These are phyloP conservation scores for Callinectes sapidus DNA, from an alignment of 2,888 invertebrate species.

Conservation along the genomic window DNA sequence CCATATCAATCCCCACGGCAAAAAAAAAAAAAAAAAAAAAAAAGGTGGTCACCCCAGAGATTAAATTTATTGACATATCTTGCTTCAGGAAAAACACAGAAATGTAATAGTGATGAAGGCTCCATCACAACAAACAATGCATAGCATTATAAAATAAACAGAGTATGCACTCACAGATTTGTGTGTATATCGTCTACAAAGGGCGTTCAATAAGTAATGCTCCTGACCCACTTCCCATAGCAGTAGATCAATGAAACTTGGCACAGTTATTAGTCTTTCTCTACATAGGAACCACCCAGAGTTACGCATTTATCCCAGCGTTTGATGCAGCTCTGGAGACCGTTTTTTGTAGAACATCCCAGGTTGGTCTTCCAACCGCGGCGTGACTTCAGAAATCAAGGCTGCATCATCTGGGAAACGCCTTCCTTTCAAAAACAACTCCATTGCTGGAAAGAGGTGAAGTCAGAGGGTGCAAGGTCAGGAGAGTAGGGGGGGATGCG, in stretches of 20 bases:
- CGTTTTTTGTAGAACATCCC: neutral
- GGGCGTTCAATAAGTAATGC: neutral
- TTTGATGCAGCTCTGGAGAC: neutral
- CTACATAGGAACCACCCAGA: constrained; percentile 72
- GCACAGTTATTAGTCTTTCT: constrained; percentile 3
- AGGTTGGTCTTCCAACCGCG: neutral
- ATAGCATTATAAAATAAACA: too few relatives aligned
- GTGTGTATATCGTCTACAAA: too few relatives aligned
- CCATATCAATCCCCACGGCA: too few relatives aligned
- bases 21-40: too few relatives aligned
- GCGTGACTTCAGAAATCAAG: neutral
- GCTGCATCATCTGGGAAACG: neutral
- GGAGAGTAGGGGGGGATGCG: neutral
- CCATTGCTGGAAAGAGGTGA: neutral
- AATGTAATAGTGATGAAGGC: too few relatives aligned
- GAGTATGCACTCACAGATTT: too few relatives aligned
- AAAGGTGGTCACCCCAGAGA: too few relatives aligned
- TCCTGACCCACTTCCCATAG: neutral
- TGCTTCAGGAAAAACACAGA: too few relatives aligned
- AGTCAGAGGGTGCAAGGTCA: neutral
- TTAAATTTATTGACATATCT: too few relatives aligned
- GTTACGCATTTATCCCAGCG: neutral
- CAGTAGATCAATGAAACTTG: neutral
- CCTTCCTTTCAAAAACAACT: neutral
- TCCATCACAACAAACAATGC: too few relatives aligned